A percentile compares a stretch with the other conserved stretches of the same genome.
phyloP scores from a whole-genome alignment of 2,113 vertebrate species.

The Lanius collurio region DNA sequence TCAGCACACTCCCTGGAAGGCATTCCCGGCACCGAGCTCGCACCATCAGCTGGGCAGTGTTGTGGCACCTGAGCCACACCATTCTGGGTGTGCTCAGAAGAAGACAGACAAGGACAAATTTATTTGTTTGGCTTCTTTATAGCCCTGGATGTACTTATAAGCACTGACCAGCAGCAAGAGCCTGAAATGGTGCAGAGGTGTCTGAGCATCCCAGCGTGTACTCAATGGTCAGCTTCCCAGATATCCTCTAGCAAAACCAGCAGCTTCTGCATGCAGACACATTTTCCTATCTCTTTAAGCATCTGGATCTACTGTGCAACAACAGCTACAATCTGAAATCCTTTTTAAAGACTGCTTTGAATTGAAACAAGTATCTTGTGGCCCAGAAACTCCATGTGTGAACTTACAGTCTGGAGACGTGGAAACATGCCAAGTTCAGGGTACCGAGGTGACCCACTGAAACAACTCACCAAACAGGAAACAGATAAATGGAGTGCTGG shows the following conservation, averaged over 20 bases:
- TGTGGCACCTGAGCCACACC: neutral
- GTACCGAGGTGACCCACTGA: neutral
- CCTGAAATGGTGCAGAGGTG: neutral
- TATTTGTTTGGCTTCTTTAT: neutral
- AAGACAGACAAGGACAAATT: neutral
- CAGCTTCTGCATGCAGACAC: neutral
- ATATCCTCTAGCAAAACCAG: neutral
- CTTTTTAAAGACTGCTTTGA: neutral
- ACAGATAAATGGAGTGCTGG: neutral
- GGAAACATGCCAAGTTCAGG: neutral
- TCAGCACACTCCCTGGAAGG: neutral
- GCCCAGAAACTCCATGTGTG: neutral
- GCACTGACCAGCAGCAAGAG: neutral
- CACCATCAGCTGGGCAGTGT: fast-evolving
- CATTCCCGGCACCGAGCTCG: neutral
- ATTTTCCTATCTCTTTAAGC: neutral
- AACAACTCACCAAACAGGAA: neutral
- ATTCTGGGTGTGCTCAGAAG: neutral
- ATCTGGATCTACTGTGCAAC: neutral
- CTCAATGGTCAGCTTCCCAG: neutral
- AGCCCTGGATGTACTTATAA: neutral
- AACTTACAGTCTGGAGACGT: neutral
- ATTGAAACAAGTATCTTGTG: neutral
- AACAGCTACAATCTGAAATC: neutral
- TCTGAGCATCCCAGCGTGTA: neutral